These are phyloP conservation scores for Osmerus mordax DNA, from an alignment of 2,113 vertebrate genomes.

Conservation along the genomic window DNA sequence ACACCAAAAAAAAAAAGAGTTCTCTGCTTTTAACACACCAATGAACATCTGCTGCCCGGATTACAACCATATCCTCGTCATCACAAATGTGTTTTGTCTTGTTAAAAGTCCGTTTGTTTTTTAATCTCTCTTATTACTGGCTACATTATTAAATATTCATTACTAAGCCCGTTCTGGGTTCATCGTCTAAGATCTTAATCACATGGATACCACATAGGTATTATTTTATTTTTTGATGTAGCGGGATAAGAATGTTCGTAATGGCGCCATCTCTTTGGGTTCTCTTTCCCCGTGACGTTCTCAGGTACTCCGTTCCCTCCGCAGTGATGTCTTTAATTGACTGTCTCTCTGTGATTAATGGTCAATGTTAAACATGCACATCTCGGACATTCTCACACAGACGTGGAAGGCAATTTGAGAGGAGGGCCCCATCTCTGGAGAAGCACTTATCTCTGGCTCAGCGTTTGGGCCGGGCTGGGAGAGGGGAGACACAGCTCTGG, in stretches of 20 bases:
- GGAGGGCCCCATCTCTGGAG: slow-evolving; percentile 71
- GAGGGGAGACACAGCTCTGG: slow-evolving; percentile 39
- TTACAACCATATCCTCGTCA: too few species aligned
- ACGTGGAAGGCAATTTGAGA: slow-evolving; percentile 66
- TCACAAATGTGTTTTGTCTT: too few species aligned
- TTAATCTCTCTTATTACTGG: too few species aligned
- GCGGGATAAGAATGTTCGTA: too few species aligned
- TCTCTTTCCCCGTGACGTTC: neutral
- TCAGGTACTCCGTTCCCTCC: slow-evolving; percentile 8
- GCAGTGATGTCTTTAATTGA: slow-evolving; percentile 72
- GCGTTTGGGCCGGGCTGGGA: slow-evolving; percentile 49
- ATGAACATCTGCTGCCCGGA: too few species aligned
- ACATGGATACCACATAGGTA: too few species aligned
- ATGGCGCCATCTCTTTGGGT: too few species aligned
- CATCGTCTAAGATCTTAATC: too few species aligned
- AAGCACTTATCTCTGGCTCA: slow-evolving; percentile 74
- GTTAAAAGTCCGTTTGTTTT: too few species aligned
- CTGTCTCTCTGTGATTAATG: slow-evolving; percentile 76
- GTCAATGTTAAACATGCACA: slow-evolving; percentile 81
- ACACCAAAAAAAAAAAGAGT: slow-evolving; percentile 22
- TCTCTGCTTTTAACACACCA: neutral
- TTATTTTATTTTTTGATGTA: too few species aligned
- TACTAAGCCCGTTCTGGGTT: too few species aligned
- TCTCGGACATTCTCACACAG: slow-evolving; percentile 71
- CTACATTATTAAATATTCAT: too few species aligned